Base-by-base conservation (phyloP, 2,797 vertebrate species). In the Diceros bicornis region DNA sequence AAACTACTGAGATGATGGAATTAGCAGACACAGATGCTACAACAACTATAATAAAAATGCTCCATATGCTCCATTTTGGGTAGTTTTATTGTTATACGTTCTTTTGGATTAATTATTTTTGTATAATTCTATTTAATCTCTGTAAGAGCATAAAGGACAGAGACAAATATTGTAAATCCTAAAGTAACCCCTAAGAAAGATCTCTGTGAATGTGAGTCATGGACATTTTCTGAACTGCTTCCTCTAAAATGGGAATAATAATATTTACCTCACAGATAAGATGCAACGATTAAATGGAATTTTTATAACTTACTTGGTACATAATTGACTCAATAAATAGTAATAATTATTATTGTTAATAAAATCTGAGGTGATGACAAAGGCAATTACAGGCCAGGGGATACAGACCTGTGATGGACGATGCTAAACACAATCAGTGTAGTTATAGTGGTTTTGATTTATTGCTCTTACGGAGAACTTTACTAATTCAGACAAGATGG, bases 101-200 rank as follows among this genome's bases (percentile, higher is more conserved):
- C 20, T 71, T 94, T 84, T 41, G 9, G 25, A 50, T 94, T 89
- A 57, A 25, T 92, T 74, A 64, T 69, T 96, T 75, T 88, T 52
- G 61, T 29, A n/a, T 64, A 89, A 79, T 72, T 96, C 34, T 20
- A 61, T 85, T 86, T 83, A 69, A 93, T 93, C 44, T 93, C 37
- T 83, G 9, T 17, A 47, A 27, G 52, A 74, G 27, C 34, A 72
- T 66, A 50, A 71, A 92, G 34, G n/a, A 55, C 11, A 64, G 57
- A 89, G 29, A 44, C 57, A 34, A 92, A n/a, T 41, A 55, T 32
- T 25, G 2, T 47, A 89, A 93, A 72, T 79, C 32, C 69, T 44
- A 84, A 27, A 69, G 4, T 44, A 61, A 61, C 1, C n/a, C 14
- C 25, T 8, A 77, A 82, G 66, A 68, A 41, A 10, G 34, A 29